Percentiles rank a stretch among this genome's conserved stretches.
These are phyloP conservation scores for Eonycteris spelaea DNA, from an alignment of 2,113 vertebrate species.

Conservation along the genomic window DNA sequence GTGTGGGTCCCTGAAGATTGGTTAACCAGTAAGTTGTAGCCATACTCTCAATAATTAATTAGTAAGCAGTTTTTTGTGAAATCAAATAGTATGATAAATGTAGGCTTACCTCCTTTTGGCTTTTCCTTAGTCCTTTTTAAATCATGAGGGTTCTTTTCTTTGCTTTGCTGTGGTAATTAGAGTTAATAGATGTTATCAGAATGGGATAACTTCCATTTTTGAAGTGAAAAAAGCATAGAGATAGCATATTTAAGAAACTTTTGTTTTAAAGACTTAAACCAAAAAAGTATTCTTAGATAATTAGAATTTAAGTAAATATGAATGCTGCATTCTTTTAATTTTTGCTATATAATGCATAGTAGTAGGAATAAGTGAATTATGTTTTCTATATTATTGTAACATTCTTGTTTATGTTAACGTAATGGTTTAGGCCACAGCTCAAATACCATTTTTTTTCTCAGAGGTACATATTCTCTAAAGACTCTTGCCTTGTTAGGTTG, in stretches of 20 bases:
- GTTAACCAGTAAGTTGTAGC: not conserved
- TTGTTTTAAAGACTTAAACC: not conserved
- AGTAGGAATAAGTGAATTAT: not conserved
- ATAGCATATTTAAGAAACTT: not conserved
- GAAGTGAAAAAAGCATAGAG: not conserved
- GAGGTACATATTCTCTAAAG: not conserved
- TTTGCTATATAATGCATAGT: not conserved
- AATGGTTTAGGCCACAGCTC: not conserved
- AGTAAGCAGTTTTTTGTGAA: not conserved
- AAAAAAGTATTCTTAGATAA: not conserved
- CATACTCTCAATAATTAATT: not conserved
- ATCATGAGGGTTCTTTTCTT: not conserved
- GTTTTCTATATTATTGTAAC: not conserved
- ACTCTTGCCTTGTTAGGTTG: not conserved
- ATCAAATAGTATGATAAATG: not conserved
- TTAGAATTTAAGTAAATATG: not conserved
- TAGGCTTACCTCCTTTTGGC: not conserved
- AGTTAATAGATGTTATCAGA: not conserved
- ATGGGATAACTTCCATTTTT: not conserved
- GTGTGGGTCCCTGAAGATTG: not conserved
- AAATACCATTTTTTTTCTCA: not conserved
- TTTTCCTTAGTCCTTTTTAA: not conserved
- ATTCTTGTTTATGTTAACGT: not conserved
- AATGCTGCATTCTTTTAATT: not conserved
- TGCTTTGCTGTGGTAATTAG: not conserved